Percentiles rank a stretch among this genome's conserved stretches.
These are phyloP conservation scores for Arnoldichthys spilopterus DNA, from an alignment of 2,797 vertebrate species.

Conservation along the genomic window DNA sequence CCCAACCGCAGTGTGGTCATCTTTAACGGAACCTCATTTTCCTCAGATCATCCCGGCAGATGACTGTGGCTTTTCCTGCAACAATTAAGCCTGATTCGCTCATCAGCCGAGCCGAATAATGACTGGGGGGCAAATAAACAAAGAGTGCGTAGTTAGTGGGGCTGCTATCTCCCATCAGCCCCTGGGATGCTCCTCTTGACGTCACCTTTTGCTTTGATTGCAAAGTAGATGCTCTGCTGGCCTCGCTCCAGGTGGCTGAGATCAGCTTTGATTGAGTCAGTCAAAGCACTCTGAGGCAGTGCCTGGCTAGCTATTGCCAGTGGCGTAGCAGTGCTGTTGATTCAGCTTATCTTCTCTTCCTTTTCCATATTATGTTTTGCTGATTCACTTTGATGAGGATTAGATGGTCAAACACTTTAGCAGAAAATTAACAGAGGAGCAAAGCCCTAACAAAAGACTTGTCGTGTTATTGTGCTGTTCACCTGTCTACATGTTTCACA, in stretches of 20 bases:
- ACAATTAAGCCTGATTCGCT: slow-evolving; percentile 81
- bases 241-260: slow-evolving; percentile 55
- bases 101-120: slow-evolving; percentile 74
- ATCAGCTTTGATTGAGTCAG: slow-evolving; percentile 48
- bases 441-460: not conserved
- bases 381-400: slow-evolving; percentile 7
- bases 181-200: slow-evolving; percentile 67
- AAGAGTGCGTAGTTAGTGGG: slow-evolving; percentile 67
- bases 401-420: not conserved
- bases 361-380: slow-evolving; percentile 20
- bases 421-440: not conserved
- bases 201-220: slow-evolving; percentile 74
- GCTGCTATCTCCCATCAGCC: slow-evolving; percentile 62
- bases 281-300: slow-evolving; percentile 37
- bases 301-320: slow-evolving; percentile 18
- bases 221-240: slow-evolving; percentile 50
- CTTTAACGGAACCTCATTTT: slow-evolving; percentile 76
- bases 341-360: slow-evolving; percentile 26
- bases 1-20: slow-evolving; percentile 79
- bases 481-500: not conserved
- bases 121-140: slow-evolving; percentile 56
- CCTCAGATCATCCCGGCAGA: slow-evolving; percentile 81
- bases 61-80: slow-evolving; percentile 80
- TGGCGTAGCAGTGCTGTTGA: slow-evolving; percentile 26
- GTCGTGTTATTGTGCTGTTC: not conserved